Percentiles rank a stretch among this genome's conserved stretches.
phyloP scores from a whole-genome alignment of 2,888 invertebrate genomes.

The Apamea crenata region DNA sequence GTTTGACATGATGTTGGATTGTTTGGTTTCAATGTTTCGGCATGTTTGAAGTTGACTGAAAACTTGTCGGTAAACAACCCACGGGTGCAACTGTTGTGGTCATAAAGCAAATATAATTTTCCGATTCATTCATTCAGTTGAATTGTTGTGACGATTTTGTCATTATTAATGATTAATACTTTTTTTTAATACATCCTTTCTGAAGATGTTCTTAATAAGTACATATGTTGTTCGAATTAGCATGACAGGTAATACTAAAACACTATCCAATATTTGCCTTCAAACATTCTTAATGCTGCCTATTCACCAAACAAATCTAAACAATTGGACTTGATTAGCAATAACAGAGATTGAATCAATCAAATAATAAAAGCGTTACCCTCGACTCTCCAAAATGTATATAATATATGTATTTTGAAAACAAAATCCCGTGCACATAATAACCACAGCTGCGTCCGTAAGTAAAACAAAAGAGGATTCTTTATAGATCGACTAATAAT shows the following conservation, averaged over 20 bases:
- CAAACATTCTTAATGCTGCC: not conserved
- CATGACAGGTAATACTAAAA: not conserved
- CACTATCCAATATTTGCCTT: not conserved
- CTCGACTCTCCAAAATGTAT: not conserved
- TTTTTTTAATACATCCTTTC: not conserved
- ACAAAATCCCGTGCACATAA: too few relatives aligned
- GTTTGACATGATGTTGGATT: constrained; percentile 65
- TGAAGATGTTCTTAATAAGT: not conserved
- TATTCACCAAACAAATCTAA: not conserved
- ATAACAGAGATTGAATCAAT: not conserved
- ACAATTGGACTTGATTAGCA: not conserved
- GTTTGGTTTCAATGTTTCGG: constrained; percentile 50
- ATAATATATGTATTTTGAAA: not conserved
- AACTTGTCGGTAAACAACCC: constrained; percentile 17
- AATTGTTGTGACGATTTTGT: not conserved
- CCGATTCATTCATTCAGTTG: not conserved
- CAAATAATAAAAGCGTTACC: not conserved
- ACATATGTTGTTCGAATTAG: not conserved
- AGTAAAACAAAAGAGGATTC: too few relatives aligned
- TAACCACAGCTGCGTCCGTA: too few relatives aligned
- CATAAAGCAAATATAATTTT: constrained; percentile 15
- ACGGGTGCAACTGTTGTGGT: not conserved
- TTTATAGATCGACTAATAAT: too few relatives aligned
- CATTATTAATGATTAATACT: not conserved
- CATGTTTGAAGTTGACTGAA: constrained; percentile 28